These are phyloP conservation scores for Subacronicta megacephala DNA, from an alignment of 2,888 invertebrate species.

Conservation along the genomic window DNA sequence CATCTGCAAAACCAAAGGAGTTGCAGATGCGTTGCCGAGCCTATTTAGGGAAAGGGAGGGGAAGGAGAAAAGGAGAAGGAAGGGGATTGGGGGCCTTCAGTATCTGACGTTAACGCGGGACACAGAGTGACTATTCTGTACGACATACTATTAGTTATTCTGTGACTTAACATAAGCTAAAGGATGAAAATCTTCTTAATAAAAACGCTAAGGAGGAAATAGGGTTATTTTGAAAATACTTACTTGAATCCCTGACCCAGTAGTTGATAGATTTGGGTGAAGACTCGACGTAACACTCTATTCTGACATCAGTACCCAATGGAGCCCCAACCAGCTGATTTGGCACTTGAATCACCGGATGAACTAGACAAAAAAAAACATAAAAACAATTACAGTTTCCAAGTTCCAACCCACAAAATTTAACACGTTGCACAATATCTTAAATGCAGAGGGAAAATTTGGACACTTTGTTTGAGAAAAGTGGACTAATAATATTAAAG, in stretches of 20 bases:
- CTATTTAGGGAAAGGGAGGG: too few species aligned
- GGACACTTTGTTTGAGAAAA: slow-evolving; percentile 45
- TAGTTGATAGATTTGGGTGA: slow-evolving; percentile 97
- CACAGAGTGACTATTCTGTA: too few species aligned
- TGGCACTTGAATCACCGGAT: slow-evolving; percentile 97
- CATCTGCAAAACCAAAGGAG: too few species aligned
- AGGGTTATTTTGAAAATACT: slow-evolving; percentile 68
- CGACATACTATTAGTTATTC: too few species aligned
- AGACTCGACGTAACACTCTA: slow-evolving; percentile 97
- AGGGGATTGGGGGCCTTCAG: too few species aligned
- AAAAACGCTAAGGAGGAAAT: slow-evolving; percentile 5
- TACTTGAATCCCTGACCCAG: slow-evolving; percentile 96
- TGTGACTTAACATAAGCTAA: slow-evolving; percentile 19
- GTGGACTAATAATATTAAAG: slow-evolving; percentile 65
- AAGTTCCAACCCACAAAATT: slow-evolving; percentile 12
- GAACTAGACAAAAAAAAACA: slow-evolving; percentile 90
- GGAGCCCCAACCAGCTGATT: slow-evolving; percentile 97
- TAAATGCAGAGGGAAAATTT: slow-evolving; percentile 44
- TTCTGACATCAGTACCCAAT: slow-evolving; percentile 94
- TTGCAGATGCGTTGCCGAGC: too few species aligned
- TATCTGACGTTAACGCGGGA: too few species aligned
- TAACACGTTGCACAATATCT: slow-evolving; percentile 20
- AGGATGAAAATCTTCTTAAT: slow-evolving; percentile 29
- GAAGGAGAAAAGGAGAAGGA: too few species aligned
- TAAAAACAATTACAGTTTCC: slow-evolving; percentile 7